phyloP scores from a whole-genome alignment of 2,113 vertebrate genomes.

The Acrocephalus arundinaceus region DNA sequence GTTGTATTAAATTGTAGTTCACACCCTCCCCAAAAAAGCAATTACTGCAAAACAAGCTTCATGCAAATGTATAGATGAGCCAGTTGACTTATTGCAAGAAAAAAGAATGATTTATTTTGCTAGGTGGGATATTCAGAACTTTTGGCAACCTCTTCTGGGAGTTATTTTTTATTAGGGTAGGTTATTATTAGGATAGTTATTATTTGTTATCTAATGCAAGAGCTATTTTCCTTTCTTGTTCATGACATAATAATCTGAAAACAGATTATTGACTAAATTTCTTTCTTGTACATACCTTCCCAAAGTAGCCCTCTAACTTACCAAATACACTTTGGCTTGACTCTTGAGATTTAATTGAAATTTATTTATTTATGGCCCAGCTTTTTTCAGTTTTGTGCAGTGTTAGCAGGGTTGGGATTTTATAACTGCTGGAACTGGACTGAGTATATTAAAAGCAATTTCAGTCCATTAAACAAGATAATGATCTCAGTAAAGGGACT shows the following conservation, averaged over 20 bases:
- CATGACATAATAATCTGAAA: background rate
- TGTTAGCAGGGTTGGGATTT: slow-evolving; percentile 10
- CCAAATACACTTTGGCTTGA: background rate
- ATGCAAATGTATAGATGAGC: background rate
- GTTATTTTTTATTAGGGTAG: background rate
- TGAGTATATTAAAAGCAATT: slow-evolving; percentile 22
- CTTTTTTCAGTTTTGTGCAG: background rate
- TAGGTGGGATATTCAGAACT: background rate
- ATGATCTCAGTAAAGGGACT: background rate
- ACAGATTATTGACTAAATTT: background rate
- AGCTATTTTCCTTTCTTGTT: background rate
- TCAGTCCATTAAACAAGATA: slow-evolving; percentile 36
- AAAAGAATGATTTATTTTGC: background rate
- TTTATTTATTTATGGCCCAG: background rate
- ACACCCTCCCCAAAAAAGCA: background rate
- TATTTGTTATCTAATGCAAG: background rate
- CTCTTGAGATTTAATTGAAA: background rate
- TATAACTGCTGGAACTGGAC: background rate
- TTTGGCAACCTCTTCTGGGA: background rate
- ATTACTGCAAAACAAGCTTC: background rate
- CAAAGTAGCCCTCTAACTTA: background rate
- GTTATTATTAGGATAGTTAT: background rate
- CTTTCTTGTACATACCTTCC: background rate
- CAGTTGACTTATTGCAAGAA: background rate
- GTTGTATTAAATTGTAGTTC: background rate